A percentile compares a stretch with the other conserved stretches of the same genome.
phyloP scores from a whole-genome alignment of 2,113 vertebrate genomes.

The Peromyscus maniculatus region DNA sequence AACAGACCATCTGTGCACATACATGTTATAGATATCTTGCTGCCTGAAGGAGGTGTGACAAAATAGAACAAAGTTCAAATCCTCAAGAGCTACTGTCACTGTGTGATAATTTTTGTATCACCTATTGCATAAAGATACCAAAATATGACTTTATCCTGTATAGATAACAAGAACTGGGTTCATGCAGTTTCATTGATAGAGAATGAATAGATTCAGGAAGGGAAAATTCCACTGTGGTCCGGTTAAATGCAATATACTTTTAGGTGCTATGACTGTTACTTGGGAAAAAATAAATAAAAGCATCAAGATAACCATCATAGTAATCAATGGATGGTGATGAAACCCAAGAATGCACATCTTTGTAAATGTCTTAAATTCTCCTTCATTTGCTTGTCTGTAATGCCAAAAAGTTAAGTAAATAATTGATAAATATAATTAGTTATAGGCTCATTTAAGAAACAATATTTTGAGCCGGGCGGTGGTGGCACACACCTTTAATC shows the following conservation, averaged over 20 bases:
- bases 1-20: no score
- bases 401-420: background rate
- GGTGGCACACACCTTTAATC: no score
- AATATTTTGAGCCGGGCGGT: background rate
- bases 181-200: background rate
- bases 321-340: background rate
- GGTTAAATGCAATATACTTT: background rate
- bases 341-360: background rate
- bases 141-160: slow-evolving; percentile 17
- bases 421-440: background rate
- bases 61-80: background rate
- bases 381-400: background rate
- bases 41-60: background rate
- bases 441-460: slow-evolving; percentile 13
- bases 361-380: background rate
- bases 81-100: background rate
- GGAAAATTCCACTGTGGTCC: background rate
- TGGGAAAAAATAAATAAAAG: background rate
- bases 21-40: background rate
- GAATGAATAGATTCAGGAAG: background rate
- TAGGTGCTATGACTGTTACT: background rate
- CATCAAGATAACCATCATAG: background rate
- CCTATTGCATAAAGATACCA: background rate
- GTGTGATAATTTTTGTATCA: background rate
- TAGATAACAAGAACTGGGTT: background rate